Conservation (phyloP, 2,888 invertebrate genomes). For the Amblyteles armatorius region DNA sequence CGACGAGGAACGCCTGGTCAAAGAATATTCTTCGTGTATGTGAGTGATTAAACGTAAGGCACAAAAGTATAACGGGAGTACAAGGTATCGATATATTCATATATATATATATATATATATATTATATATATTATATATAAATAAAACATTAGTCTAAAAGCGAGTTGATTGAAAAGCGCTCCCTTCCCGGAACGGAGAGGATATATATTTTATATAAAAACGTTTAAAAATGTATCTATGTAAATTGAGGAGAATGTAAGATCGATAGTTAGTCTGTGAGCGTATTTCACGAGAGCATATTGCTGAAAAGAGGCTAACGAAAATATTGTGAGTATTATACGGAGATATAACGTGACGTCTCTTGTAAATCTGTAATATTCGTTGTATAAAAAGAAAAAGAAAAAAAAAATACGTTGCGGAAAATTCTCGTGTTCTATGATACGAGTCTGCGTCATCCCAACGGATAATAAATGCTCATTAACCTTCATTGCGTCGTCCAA, state of each 20-base stretch:
- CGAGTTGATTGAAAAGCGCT: conserved; percentile 6
- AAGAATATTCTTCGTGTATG: conserved; percentile 27
- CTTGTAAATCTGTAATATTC: conserved; percentile 35
- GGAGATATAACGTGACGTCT: background rate
- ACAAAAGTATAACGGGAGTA: conserved; percentile 51
- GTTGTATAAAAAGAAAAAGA: conserved; percentile 30
- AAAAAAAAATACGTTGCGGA: background rate
- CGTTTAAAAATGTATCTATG: conserved; percentile 12
- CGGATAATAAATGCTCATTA: conserved; percentile 16
- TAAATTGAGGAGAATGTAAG: background rate
- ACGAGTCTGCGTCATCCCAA: background rate
- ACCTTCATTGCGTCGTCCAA: background rate
- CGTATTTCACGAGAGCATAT: background rate
- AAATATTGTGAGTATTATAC: background rate
- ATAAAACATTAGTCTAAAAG: background rate
- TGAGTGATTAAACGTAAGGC: conserved; percentile 22
- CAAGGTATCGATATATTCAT: conserved; percentile 40
- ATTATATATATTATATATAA: background rate
- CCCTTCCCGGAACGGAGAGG: background rate
- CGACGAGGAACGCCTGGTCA: background rate
- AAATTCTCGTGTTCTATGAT: background rate
- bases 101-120: background rate
- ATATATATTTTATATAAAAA: conserved; percentile 25
- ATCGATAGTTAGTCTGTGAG: background rate
- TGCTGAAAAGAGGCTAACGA: background rate